Base-by-base conservation (phyloP, 2,888 invertebrate species). In the Phortica okadai region DNA sequence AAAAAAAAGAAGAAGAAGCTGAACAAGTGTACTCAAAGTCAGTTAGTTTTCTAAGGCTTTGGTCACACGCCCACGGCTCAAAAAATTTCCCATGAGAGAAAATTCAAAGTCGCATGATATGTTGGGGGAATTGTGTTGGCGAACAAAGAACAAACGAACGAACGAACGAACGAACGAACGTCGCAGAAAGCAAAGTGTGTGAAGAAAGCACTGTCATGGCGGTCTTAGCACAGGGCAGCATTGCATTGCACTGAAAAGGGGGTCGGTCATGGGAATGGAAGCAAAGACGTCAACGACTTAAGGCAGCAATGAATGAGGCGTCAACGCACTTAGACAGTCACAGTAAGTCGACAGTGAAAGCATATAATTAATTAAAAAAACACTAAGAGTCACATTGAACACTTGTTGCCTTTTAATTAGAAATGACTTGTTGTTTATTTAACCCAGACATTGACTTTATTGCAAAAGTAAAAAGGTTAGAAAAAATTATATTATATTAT, bases 21-120 rank as follows among this genome's bases (percentile, higher is more conserved):
- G 33, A 33, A 33, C 33, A 33, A 33, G 33, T 33, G 33, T 5
- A 33, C 33, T 0, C 4, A 33, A 33, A 33, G 33, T 33, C 33
- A 33, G 33, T 33, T 33, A 33, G 33, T 33, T 33, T 33, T 33
- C 33, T 33, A 33, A 33, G 33, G 33, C 33, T 33, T 33, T 33
- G 50, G 8, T 50, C 69, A 45, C 50, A 69, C 69, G n/a, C 69
- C 69, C 69, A 69, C 69, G 69, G 69, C 21, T 42, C n/a, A 14
- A n/a, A 67, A 7, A 67, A 45, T 69, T 59, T 69, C 69, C 69
- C 69, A 69, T 69, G 69, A 21, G 69, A 69, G 50, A 69, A 50
- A 69, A 45, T 21, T 10, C 25, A 25, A 45, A 69, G 21, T 45
- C 44, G 45, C 45, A 69, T 69, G 25, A 50, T 10, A 69, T 33